A percentile compares a stretch with the other conserved stretches of the same genome.
Evolutionary conservation across 2,888 invertebrate species (phyloP).

Genomic region (Parnassius orleans): DNA sequence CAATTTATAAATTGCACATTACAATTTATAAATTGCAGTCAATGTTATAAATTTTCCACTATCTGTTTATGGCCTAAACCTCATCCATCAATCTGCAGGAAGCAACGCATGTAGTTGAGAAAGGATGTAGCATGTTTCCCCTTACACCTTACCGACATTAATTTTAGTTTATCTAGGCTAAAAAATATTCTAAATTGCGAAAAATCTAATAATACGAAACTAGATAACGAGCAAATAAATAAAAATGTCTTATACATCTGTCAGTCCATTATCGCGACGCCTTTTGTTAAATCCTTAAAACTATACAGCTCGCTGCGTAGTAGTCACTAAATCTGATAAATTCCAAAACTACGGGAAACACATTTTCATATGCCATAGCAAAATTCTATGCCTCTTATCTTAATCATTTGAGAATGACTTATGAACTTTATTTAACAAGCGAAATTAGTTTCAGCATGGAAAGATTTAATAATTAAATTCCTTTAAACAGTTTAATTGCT

Average conservation of each 20-base stretch:
- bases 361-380: constrained; percentile 67
- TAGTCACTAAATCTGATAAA: constrained; percentile 63
- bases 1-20: too few relatives aligned
- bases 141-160: too few relatives aligned
- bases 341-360: constrained; percentile 69
- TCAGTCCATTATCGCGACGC: constrained; percentile 34
- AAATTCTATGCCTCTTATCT: constrained; percentile 56
- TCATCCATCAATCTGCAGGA: too few relatives aligned
- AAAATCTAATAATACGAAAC: too few relatives aligned
- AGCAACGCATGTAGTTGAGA: too few relatives aligned
- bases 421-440: constrained; percentile 33
- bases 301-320: constrained; percentile 40
- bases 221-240: constrained; percentile 31
- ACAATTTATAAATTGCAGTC: too few relatives aligned
- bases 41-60: too few relatives aligned
- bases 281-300: constrained; percentile 50
- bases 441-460: constrained; percentile 39
- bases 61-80: too few relatives aligned
- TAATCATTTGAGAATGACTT: constrained; percentile 44
- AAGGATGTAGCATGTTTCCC: too few relatives aligned
- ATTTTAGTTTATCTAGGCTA: too few relatives aligned
- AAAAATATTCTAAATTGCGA: too few relatives aligned
- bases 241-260: constrained; percentile 39
- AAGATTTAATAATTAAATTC: constrained; percentile 43
- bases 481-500: constrained; percentile 45